Conservation (phyloP, 2,797 vertebrate genomes). For the Pseudotriccus pelzelni region DNA sequence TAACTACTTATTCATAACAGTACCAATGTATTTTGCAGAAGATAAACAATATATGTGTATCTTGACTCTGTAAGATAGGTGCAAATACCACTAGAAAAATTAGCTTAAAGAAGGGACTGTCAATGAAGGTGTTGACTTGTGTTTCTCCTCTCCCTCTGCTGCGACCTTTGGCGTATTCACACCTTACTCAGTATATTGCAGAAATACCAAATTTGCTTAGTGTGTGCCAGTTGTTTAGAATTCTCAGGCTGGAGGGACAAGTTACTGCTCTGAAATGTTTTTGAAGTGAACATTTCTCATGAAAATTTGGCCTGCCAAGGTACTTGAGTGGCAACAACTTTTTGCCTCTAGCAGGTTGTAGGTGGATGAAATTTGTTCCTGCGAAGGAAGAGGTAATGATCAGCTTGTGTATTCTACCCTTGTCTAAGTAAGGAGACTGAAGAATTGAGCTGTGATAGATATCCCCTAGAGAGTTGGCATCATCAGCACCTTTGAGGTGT, state of each 20-base stretch:
- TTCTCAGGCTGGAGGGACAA: fast-evolving
- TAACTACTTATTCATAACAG: neutral
- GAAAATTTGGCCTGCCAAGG: neutral
- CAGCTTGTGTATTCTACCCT: neutral
- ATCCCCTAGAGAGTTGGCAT: neutral
- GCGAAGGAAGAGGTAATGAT: neutral
- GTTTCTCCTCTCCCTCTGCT: neutral
- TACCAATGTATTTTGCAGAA: neutral
- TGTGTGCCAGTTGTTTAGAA: neutral
- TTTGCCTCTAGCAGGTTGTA: neutral
- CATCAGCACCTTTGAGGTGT: neutral
- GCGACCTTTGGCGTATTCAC: neutral
- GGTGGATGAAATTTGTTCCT: neutral
- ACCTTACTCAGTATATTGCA: neutral
- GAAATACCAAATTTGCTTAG: neutral
- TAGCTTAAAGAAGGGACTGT: neutral
- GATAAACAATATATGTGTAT: neutral
- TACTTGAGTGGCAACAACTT: neutral
- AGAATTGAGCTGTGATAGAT: neutral
- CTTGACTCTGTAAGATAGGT: neutral
- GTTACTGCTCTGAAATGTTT: neutral
- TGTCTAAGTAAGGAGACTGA: neutral
- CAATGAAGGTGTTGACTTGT: neutral
- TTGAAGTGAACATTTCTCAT: neutral
- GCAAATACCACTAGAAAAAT: neutral